A percentile compares a stretch with the other conserved stretches of the same genome.
Conservation (phyloP, 2,888 invertebrate genomes). For the Drosophila greeni region DNA sequence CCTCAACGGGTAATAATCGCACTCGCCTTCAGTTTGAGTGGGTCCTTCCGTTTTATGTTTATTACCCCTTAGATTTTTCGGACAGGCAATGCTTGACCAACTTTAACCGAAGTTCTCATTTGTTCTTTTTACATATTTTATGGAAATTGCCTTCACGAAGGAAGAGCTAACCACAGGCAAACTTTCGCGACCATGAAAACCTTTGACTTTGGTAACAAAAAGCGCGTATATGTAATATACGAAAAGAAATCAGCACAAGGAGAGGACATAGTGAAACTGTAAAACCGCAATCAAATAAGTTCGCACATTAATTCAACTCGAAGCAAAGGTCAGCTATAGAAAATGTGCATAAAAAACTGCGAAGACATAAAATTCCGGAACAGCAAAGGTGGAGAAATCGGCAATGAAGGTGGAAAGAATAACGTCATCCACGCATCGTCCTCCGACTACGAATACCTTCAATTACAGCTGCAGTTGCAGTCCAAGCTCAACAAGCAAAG, state of each 20-base stretch:
- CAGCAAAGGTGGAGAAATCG: constrained; percentile 20
- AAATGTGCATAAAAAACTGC: constrained; percentile 68
- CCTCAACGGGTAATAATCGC: constrained; percentile 8
- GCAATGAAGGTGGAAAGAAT: constrained; percentile 39
- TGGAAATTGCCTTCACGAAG: constrained; percentile 24
- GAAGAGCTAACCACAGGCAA: constrained; percentile 19
- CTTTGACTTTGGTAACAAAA: constrained; percentile 54
- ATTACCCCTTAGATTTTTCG: constrained; percentile 28
- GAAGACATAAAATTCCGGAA: constrained; percentile 47
- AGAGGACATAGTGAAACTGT: constrained; percentile 50
- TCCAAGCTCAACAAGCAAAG: constrained; percentile 28
- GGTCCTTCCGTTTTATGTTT: constrained; percentile 44
- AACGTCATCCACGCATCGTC: constrained; percentile 31
- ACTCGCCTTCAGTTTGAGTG: constrained; percentile 21
- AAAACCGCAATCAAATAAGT: constrained; percentile 69
- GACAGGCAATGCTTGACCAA: constrained; percentile 24
- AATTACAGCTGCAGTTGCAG: constrained; percentile 56
- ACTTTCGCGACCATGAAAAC: constrained; percentile 48
- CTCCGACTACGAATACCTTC: constrained; percentile 26
- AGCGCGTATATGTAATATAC: constrained; percentile 23
- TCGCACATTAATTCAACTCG: constrained; percentile 21
- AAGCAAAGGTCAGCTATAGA: constrained; percentile 48
- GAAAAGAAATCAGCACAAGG: constrained; percentile 23
- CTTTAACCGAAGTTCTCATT: constrained; percentile 31
- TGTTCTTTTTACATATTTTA: constrained; percentile 31